A percentile compares a stretch with the other conserved stretches of the same genome.
Evolutionary conservation across 2,888 invertebrate genomes (phyloP).

Genomic region (Lasioglossum morio): DNA sequence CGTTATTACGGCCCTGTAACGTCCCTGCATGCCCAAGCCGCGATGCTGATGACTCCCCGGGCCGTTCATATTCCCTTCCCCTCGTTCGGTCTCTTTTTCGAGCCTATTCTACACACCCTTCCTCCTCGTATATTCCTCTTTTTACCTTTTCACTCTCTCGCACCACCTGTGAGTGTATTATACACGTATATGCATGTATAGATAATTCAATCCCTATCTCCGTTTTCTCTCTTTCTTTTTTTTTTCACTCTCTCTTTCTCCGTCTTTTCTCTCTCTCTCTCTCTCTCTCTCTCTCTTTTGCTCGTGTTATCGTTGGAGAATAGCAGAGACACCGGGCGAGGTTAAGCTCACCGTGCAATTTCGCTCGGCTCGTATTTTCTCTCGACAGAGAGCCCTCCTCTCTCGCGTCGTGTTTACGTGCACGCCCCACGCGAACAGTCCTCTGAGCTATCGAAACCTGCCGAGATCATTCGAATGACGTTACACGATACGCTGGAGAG

Average conservation of each 20-base stretch:
- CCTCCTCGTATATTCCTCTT: constrained; percentile 17
- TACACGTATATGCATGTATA: constrained; percentile 4
- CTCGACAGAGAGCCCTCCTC: constrained; percentile 19
- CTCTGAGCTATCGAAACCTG: constrained; percentile 65
- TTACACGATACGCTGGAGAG: constrained; percentile 38
- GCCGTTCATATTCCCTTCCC: constrained; percentile 66
- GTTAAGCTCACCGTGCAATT: constrained; percentile 50
- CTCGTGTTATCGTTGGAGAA: constrained; percentile 42
- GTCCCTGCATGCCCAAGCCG: constrained; percentile 77
- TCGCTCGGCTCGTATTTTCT: constrained; percentile 36
- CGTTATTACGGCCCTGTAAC: constrained; percentile 75
- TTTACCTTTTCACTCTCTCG: constrained; percentile 27
- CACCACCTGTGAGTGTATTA: constrained; percentile 14
- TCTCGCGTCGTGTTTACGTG: constrained; percentile 21
- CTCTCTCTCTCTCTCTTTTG: constrained; percentile 16
- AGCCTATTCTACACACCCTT: constrained; percentile 26
- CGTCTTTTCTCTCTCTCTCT: constrained; percentile 14
- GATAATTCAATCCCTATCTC: constrained; percentile 15
- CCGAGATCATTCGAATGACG: constrained; percentile 65
- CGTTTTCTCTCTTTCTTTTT: constrained; percentile 6
- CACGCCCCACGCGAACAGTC: constrained; percentile 40
- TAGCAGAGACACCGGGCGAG: constrained; percentile 24
- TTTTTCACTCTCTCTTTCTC: constrained; percentile 8
- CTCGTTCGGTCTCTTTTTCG: constrained; percentile 39
- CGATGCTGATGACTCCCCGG: constrained; percentile 79